Evolutionary conservation across 2,113 vertebrate genomes (phyloP), one percentile per base, ranked within the genome.

Genomic region (Girardinichthys multiradiatus): DNA sequence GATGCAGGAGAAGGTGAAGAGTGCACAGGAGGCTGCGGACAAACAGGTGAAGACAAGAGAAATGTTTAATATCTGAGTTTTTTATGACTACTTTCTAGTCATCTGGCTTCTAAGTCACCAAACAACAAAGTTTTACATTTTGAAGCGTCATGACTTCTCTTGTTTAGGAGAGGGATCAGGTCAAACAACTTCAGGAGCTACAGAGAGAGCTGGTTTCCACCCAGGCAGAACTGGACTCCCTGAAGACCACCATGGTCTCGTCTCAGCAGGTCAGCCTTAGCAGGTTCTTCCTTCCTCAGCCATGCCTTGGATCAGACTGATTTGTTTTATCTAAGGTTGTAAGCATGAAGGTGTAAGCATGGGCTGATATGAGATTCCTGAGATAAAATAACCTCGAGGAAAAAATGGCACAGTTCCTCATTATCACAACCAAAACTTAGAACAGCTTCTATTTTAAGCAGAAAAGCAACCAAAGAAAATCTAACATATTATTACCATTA

Each of bases 1-100:
- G 69, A 94, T 99, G 85, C 95, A 97, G 79, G 96, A 97, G 70
- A 95, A 95, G 35, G 94, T 98, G 84, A 96, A 96, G 83, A 90
- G 91, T 0, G 79, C 96, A 19, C 95, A 95, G n/a, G 96, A 97
- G 54, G 90, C 91, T 35, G 91, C 95, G 1, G 95, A 95, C 87
- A 90, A 90, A 66, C 96, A 96, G 95, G 98, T 97, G 81, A 92
- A 89, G 4, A 27, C 1, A 17, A 68, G 4, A 48, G 7, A 0
- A 26, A 67, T 8, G 2, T 9, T 35, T 24, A 21, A 4, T 10
- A 0, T 2, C 26, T 7, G 6, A 9, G 17, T 17, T 60, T 30
- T 19, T 60, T 30, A 17, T 17, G 4, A 0, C 14, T 5, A 14
- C 15, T 42, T 42, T 42, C 17, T 42, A 42, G 1, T 45, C 42